Evolutionary conservation across 2,888 invertebrate genomes (phyloP).

Genomic region (Ariolimax columbianus): DNA sequence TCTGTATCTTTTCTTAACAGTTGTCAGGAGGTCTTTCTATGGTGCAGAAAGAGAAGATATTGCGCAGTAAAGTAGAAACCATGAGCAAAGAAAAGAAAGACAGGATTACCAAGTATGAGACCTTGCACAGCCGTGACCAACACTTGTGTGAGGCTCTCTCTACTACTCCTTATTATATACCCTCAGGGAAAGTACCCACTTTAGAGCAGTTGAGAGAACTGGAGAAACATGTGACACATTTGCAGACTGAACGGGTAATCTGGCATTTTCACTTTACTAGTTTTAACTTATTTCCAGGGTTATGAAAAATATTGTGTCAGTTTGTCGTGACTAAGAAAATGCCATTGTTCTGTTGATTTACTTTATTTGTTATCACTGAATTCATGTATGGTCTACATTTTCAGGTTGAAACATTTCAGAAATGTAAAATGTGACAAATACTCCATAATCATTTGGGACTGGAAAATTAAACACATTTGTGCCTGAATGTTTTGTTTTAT

Average conservation of each 20-base stretch:
- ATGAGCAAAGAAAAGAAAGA: constrained; percentile 73
- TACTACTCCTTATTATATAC: constrained; percentile 75
- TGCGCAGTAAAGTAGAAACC: constrained; percentile 66
- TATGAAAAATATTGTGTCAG: background rate
- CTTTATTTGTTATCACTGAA: too few relatives aligned
- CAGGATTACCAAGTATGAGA: constrained; percentile 68
- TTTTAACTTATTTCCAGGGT: background rate
- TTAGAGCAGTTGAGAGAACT: constrained; percentile 72
- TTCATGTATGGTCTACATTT: too few relatives aligned
- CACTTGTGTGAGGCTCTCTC: constrained; percentile 73
- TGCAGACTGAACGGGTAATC: constrained; percentile 73
- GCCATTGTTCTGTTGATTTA: too few relatives aligned
- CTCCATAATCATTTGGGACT: too few relatives aligned
- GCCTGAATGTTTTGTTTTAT: too few relatives aligned
- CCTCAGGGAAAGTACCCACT: constrained; percentile 70
- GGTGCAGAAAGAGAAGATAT: constrained; percentile 72
- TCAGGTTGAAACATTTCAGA: too few relatives aligned
- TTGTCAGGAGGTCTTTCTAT: constrained; percentile 61
- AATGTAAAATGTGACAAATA: too few relatives aligned
- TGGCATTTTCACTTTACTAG: background rate
- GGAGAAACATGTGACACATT: constrained; percentile 73
- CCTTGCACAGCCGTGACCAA: constrained; percentile 71
- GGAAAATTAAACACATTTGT: too few relatives aligned
- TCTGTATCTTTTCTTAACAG: constrained; percentile 52
- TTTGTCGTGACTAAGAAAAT: background rate